A percentile compares a stretch with the other conserved stretches of the same genome.
Evolutionary conservation across 2,888 invertebrate species (phyloP).

Genomic region (Spisula subtruncata): DNA sequence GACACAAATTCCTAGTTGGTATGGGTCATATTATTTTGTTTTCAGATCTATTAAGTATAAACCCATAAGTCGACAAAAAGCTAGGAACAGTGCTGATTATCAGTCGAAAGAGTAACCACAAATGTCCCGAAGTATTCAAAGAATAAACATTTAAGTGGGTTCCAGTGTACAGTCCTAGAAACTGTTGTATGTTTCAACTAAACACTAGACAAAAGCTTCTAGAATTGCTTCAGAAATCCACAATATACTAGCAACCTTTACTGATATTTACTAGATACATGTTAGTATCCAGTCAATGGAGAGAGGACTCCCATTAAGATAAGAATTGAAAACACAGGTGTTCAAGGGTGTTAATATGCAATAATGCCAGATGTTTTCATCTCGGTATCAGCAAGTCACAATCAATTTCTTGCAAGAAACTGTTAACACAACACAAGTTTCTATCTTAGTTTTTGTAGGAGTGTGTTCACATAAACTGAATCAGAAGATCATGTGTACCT

Average conservation of each 20-base stretch:
- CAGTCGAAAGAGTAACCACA: slow-evolving; percentile 10
- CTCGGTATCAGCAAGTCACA: not conserved
- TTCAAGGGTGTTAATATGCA: no score
- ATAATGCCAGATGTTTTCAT: no score
- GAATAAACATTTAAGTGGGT: not conserved
- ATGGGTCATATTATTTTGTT: not conserved
- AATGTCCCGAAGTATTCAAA: not conserved
- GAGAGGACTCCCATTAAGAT: not conserved
- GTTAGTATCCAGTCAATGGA: not conserved
- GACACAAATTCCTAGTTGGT: not conserved
- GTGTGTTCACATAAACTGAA: not conserved
- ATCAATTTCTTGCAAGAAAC: not conserved
- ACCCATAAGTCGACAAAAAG: not conserved
- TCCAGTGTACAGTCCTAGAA: not conserved
- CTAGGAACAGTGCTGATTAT: slow-evolving; percentile 10
- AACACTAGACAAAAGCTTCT: not conserved
- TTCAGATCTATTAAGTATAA: slow-evolving; percentile 1
- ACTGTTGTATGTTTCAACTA: not conserved
- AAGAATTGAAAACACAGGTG: no score
- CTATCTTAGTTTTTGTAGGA: not conserved
- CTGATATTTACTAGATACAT: not conserved
- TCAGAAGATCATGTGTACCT: not conserved
- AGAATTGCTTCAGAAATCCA: slow-evolving; percentile 8
- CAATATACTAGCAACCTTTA: not conserved
- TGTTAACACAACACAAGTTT: slow-evolving; percentile 26